A percentile compares a stretch with the other conserved stretches of the same genome.
phyloP scores from a whole-genome alignment of 92 coral and sea anemone species.

The Zoanthus sociatus region DNA sequence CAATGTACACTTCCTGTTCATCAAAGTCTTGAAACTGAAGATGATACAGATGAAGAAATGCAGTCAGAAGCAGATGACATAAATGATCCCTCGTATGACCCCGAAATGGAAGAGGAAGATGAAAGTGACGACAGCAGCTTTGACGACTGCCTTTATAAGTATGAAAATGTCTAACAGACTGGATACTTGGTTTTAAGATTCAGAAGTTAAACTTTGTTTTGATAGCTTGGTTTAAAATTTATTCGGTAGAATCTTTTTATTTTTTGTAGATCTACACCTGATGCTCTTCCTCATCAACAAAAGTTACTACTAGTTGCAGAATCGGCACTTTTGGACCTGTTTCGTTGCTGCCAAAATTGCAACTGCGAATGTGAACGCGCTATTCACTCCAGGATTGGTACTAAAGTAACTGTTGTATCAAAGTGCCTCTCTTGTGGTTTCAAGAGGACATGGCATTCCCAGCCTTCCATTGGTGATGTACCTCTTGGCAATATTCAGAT shows the following conservation, averaged over 20 bases:
- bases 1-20: not conserved
- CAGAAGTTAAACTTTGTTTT: not conserved
- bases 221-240: not conserved
- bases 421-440: constrained; percentile 45
- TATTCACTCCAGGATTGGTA: constrained; percentile 27
- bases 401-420: constrained; percentile 21
- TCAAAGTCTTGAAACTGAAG: not conserved
- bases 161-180: not conserved
- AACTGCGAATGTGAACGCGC: not conserved
- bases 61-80: not conserved
- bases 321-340: constrained; percentile 26
- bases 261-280: not conserved
- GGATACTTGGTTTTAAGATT: not conserved
- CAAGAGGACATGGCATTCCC: constrained; percentile 44
- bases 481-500: constrained; percentile 38
- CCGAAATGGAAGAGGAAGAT: not conserved
- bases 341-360: constrained; percentile 20
- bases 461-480: not conserved
- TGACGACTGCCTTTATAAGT: not conserved
- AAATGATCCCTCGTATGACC: not conserved
- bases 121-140: not conserved
- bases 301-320: constrained; percentile 27
- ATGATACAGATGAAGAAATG: not conserved
- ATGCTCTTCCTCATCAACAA: constrained; percentile 21
- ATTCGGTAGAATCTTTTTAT: not conserved